phyloP scores from a whole-genome alignment of 2,113 vertebrate genomes.

The Sceloporus tristichus region DNA sequence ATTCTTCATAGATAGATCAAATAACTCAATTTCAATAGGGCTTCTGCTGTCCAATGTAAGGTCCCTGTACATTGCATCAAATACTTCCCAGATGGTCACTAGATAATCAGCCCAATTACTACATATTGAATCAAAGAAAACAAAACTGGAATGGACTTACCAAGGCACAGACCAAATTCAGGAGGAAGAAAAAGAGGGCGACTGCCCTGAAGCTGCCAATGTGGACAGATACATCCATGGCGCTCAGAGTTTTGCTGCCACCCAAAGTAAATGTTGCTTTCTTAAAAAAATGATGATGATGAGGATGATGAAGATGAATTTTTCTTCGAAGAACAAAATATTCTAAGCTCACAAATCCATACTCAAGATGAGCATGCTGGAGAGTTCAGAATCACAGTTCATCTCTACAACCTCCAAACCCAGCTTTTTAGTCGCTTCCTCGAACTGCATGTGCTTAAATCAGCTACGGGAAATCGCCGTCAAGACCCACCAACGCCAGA shows the following conservation, averaged over 20 bases:
- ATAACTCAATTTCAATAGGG: neutral
- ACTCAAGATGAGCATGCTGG: neutral
- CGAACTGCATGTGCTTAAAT: neutral
- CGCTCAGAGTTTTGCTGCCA: neutral
- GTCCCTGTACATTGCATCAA: neutral
- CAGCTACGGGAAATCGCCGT: neutral
- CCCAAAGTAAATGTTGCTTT: neutral
- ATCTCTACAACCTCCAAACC: neutral
- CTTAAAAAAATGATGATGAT: neutral
- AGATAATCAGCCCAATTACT: neutral
- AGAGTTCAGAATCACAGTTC: neutral
- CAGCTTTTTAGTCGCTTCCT: neutral
- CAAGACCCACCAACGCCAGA: neutral
- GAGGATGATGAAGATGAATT: neutral
- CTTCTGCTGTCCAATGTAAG: neutral
- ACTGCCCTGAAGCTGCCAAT: neutral
- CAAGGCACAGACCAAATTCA: slow-evolving; percentile 20
- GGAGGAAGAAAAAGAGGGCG: slow-evolving; percentile 6
- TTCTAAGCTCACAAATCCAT: neutral
- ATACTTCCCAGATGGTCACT: neutral
- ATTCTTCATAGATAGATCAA: neutral
- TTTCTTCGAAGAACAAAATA: neutral
- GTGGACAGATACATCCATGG: slow-evolving; percentile 1
- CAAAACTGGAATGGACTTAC: slow-evolving; percentile 4
- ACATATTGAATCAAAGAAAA: neutral